These are phyloP conservation scores for Natrix natrix DNA, from an alignment of 2,797 vertebrate species.

Conservation along the genomic window DNA sequence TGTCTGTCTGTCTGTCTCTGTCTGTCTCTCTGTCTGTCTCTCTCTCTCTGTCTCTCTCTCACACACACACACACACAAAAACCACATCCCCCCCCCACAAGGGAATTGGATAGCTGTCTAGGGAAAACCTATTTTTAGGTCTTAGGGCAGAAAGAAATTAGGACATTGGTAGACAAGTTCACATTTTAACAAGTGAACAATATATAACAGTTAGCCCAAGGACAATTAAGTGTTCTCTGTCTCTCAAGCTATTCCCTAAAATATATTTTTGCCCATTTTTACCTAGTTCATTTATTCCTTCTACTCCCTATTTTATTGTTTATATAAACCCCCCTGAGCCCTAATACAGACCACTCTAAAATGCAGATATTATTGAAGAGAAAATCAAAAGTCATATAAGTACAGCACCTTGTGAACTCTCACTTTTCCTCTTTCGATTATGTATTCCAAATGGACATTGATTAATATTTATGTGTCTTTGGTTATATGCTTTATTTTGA, in stretches of 20 bases:
- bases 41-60: too few relatives aligned
- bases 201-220: neutral
- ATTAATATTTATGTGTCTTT: too few relatives aligned
- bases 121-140: neutral
- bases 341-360: neutral
- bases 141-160: constrained; percentile 6
- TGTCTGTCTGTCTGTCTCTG: too few relatives aligned
- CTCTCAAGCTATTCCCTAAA: neutral
- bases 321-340: too few relatives aligned
- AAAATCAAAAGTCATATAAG: neutral
- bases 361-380: neutral
- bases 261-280: neutral
- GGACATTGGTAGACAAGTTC: neutral
- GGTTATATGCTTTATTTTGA: too few relatives aligned
- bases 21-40: too few relatives aligned
- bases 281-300: neutral
- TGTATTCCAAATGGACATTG: too few relatives aligned
- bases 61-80: neutral
- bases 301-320: neutral
- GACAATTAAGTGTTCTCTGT: neutral
- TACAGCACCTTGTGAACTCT: too few relatives aligned
- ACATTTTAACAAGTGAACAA: constrained; percentile 16
- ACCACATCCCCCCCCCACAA: neutral
- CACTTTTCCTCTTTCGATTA: too few relatives aligned
- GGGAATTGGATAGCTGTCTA: neutral